These are phyloP conservation scores for Tuberolachnus salignus DNA, from an alignment of 2,888 invertebrate species.

Conservation along the genomic window DNA sequence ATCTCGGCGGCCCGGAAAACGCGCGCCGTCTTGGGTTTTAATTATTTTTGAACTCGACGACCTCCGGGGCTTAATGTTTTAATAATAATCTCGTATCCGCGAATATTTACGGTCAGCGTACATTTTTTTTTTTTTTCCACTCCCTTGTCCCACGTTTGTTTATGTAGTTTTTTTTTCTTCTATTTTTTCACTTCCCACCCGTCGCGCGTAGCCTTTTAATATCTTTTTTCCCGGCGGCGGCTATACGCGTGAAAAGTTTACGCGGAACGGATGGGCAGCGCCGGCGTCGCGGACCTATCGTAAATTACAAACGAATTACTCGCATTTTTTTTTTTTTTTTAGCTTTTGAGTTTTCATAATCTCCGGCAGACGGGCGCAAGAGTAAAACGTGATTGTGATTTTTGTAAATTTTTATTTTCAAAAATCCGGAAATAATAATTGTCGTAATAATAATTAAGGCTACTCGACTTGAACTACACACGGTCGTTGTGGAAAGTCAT, in stretches of 20 bases:
- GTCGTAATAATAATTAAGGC: too few relatives aligned
- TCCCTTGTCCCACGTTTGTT: too few relatives aligned
- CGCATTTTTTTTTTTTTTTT: background rate
- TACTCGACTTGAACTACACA: too few relatives aligned
- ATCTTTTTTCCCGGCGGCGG: constrained; percentile 11
- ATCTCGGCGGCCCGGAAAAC: background rate
- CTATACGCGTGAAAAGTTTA: constrained; percentile 16
- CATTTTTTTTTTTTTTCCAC: background rate
- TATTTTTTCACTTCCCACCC: background rate
- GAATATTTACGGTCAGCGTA: constrained; percentile 20
- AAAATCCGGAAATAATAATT: too few relatives aligned
- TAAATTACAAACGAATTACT: constrained; percentile 39
- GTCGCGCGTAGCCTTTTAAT: constrained; percentile 19
- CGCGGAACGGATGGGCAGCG: background rate
- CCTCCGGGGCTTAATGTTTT: constrained; percentile 37
- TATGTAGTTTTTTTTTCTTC: background rate
- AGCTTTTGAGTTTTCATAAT: background rate
- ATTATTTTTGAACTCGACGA: constrained; percentile 22
- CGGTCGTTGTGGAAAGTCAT: too few relatives aligned
- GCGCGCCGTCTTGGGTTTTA: constrained; percentile 20
- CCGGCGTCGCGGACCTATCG: background rate
- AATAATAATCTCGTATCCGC: constrained; percentile 38
- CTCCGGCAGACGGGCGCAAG: background rate
- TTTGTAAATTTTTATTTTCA: too few relatives aligned
- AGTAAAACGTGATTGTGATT: too few relatives aligned